These are phyloP conservation scores for Mus spretus DNA, from an alignment of 2,797 vertebrate species.

Conservation along the genomic window DNA sequence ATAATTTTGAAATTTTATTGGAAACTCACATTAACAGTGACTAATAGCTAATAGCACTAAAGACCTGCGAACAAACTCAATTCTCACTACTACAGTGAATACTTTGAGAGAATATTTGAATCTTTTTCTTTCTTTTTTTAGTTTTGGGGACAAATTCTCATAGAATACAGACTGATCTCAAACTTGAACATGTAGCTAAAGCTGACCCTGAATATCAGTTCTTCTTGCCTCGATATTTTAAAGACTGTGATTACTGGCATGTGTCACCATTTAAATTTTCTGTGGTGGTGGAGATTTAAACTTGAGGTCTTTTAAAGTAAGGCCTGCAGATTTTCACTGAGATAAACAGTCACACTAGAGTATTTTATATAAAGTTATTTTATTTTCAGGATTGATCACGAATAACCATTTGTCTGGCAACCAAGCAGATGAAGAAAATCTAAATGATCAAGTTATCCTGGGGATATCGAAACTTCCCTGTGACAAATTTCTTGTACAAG, in stretches of 20 bases:
- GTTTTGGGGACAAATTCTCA: neutral
- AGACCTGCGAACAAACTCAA: neutral
- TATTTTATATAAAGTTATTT: neutral
- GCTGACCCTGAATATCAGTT: neutral
- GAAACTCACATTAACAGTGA: neutral
- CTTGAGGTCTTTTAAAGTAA: neutral
- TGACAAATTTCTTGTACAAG: neutral
- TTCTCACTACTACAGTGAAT: neutral
- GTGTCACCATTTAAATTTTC: neutral
- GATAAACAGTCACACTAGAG: neutral
- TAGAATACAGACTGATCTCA: neutral
- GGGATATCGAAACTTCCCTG: accelerated
- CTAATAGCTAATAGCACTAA: neutral
- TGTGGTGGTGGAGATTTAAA: neutral
- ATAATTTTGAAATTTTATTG: neutral
- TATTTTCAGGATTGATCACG: neutral
- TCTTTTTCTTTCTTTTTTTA: neutral
- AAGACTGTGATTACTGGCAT: neutral
- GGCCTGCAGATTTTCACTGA: neutral
- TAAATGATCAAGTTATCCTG: neutral
- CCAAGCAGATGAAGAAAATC: neutral
- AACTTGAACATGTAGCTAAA: neutral
- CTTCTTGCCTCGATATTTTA: neutral
- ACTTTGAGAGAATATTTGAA: neutral
- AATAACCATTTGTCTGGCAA: neutral